Evolutionary conservation across 1,140 invertebrate species (phyloP).

Genomic region (Drosophila subpulchrella): DNA sequence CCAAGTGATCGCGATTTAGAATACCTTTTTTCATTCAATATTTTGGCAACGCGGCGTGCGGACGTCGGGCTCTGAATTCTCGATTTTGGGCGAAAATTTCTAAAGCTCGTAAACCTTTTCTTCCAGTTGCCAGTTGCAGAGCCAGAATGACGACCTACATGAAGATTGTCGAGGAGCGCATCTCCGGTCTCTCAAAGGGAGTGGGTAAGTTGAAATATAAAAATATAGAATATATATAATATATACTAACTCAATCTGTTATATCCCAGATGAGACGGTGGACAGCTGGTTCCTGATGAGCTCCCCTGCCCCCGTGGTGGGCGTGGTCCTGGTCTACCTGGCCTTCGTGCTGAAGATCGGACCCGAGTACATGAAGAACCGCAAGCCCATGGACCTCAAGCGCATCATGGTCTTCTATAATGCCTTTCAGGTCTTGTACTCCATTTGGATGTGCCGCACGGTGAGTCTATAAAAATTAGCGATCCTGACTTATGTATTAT

Average conservation of each 20-base stretch:
- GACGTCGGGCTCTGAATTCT: constrained; percentile 63
- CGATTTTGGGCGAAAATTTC: constrained; percentile 55
- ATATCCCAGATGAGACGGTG: constrained; percentile 87
- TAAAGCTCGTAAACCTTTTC: constrained; percentile 33
- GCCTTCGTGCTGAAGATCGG: constrained; percentile 89
- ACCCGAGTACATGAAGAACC: constrained; percentile 90
- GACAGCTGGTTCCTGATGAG: constrained; percentile 87
- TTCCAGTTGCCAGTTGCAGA: constrained; percentile 50
- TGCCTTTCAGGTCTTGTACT: constrained; percentile 89
- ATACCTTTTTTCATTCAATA: constrained; percentile 80
- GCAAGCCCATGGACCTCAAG: constrained; percentile 90
- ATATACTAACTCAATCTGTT: not conserved
- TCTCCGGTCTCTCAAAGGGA: constrained; percentile 75
- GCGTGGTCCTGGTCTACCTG: constrained; percentile 88
- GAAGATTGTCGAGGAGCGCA: constrained; percentile 79
- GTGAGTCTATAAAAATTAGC: constrained; percentile 53
- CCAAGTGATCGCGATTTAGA: constrained; percentile 59
- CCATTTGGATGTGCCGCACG: constrained; percentile 84
- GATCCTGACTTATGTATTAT: constrained; percentile 36
- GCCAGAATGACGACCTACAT: constrained; percentile 75
- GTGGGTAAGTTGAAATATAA: constrained; percentile 66
- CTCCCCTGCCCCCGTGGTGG: constrained; percentile 86
- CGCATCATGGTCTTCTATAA: constrained; percentile 91
- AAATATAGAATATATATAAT: not conserved
- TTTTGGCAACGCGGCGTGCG: constrained; percentile 69